These are phyloP conservation scores for Saccostrea glomerata DNA, from an alignment of 1,140 invertebrate genomes.

Conservation along the genomic window DNA sequence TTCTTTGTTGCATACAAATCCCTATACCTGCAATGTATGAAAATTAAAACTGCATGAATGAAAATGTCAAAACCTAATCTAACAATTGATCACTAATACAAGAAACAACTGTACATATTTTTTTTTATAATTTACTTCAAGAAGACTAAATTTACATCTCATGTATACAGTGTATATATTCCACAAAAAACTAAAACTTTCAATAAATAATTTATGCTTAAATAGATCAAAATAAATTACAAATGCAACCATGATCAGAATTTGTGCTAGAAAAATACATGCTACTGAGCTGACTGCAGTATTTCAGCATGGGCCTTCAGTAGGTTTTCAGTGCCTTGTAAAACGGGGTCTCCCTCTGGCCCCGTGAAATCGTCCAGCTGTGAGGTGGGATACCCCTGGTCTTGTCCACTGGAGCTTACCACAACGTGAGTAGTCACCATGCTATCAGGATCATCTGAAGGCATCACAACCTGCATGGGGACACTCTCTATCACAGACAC, in stretches of 20 bases:
- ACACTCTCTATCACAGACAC: conserved; percentile 57
- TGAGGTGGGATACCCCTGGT: conserved; percentile 61
- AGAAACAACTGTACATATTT: too few relatives aligned
- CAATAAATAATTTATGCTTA: background rate
- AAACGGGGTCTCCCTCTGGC: conserved; percentile 63
- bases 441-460: conserved; percentile 42
- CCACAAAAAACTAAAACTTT: background rate
- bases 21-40: too few relatives aligned
- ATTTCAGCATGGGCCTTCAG: conserved; percentile 70
- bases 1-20: too few relatives aligned
- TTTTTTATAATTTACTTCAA: too few relatives aligned
- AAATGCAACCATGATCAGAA: background rate
- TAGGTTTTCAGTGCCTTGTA: conserved; percentile 69
- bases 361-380: conserved; percentile 63
- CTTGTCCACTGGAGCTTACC: conserved; percentile 51
- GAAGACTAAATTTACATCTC: too few relatives aligned
- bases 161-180: too few relatives aligned
- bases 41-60: too few relatives aligned
- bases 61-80: too few relatives aligned
- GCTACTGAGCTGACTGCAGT: conserved; percentile 55
- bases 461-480: conserved; percentile 54
- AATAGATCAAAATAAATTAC: background rate
- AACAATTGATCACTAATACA: too few relatives aligned
- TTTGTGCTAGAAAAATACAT: background rate
- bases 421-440: conserved; percentile 56